Evolutionary conservation across 2,113 vertebrate species (phyloP).

Genomic region (Machaerirhynchus nigripectus): DNA sequence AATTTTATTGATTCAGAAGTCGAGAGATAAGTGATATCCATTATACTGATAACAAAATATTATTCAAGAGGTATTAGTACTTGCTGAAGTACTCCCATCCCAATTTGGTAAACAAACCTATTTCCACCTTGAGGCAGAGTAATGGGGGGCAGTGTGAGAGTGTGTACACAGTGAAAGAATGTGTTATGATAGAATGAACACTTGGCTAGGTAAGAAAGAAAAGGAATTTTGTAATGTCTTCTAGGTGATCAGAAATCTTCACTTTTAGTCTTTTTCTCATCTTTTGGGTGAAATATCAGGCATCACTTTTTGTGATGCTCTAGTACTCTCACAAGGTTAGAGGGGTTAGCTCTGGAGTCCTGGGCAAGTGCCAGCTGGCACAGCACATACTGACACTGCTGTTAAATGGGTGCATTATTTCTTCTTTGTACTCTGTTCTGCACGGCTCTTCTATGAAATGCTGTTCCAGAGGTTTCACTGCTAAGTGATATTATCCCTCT

Average conservation of each 20-base stretch:
- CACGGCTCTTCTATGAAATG: neutral
- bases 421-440: neutral
- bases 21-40: neutral
- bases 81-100: neutral
- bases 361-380: neutral
- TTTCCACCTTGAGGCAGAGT: neutral
- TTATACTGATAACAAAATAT: neutral
- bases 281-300: neutral
- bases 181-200: neutral
- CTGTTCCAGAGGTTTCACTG: neutral
- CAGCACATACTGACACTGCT: accelerated
- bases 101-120: neutral
- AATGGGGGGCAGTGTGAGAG: no score
- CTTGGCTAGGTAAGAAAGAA: neutral
- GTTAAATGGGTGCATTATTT: neutral
- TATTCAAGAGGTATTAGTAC: neutral
- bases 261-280: neutral
- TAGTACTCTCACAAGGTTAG: neutral
- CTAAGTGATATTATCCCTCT: neutral
- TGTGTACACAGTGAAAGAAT: neutral
- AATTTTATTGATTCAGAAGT: neutral
- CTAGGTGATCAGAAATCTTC: neutral
- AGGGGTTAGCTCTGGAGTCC: neutral
- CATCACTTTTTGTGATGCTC: neutral
- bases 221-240: neutral